Conservation (phyloP, 2,113 vertebrate species). For the Himantopus leucocephalus region DNA sequence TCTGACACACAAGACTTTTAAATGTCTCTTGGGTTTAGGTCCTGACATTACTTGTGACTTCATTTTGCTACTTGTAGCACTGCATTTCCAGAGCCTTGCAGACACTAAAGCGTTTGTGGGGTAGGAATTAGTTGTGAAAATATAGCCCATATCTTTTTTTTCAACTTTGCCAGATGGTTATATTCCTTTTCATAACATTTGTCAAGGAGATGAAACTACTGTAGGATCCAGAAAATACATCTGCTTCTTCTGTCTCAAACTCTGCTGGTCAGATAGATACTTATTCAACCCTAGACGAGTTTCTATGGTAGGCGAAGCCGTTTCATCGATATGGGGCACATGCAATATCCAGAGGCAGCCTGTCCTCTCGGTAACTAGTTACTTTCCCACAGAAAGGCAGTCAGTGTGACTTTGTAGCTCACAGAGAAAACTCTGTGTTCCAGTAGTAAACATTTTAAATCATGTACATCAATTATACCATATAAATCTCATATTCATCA, state of each 20-base stretch:
- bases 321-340: background rate
- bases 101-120: background rate
- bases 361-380: background rate
- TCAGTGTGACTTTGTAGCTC: background rate
- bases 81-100: background rate
- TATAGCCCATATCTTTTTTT: background rate
- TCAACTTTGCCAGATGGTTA: background rate
- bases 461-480: too few species aligned
- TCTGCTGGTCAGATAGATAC: background rate
- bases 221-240: background rate
- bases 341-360: background rate
- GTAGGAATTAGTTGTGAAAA: background rate
- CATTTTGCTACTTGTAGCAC: background rate
- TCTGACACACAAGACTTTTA: background rate
- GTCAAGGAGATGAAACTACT: background rate
- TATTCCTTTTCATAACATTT: background rate
- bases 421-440: background rate
- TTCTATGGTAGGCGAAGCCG: background rate
- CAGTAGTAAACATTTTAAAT: background rate
- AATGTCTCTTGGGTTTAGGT: background rate
- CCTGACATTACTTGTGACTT: background rate
- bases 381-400: background rate
- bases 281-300: background rate
- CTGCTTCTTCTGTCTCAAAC: background rate
- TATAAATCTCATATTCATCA: background rate